Percentiles rank a stretch among this genome's conserved stretches.
phyloP scores from a whole-genome alignment of 2,113 vertebrate genomes.

The Nipponia nippon region DNA sequence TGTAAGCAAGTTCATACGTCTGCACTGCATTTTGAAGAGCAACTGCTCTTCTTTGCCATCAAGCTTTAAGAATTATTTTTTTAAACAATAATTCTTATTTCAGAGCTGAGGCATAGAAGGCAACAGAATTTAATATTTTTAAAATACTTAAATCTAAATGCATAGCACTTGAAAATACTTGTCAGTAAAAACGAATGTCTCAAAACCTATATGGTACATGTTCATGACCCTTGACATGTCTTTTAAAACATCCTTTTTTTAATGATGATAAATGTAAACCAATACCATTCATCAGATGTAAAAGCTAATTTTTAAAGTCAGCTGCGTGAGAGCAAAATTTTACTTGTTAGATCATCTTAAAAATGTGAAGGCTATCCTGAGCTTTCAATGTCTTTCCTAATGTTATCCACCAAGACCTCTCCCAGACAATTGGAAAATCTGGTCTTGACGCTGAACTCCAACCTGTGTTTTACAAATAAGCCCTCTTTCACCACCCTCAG shows the following conservation, averaged over 20 bases:
- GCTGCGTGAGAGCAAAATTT: background rate
- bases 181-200: background rate
- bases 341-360: background rate
- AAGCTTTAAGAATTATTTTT: background rate
- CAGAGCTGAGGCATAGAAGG: background rate
- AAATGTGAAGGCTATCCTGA: background rate
- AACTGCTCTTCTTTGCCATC: background rate
- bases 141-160: background rate
- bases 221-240: background rate
- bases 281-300: background rate
- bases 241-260: background rate
- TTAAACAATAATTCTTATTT: background rate
- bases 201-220: background rate
- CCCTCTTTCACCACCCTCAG: rapidly evolving
- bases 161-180: background rate
- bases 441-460: background rate
- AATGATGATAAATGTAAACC: background rate
- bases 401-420: background rate
- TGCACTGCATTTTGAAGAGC: background rate
- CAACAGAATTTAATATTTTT: background rate
- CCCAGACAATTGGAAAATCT: background rate
- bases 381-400: background rate
- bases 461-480: rapidly evolving
- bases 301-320: background rate
- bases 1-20: background rate